Evolutionary conservation across 2,888 invertebrate species (phyloP).

Genomic region (Synanthedon formicaeformis): DNA sequence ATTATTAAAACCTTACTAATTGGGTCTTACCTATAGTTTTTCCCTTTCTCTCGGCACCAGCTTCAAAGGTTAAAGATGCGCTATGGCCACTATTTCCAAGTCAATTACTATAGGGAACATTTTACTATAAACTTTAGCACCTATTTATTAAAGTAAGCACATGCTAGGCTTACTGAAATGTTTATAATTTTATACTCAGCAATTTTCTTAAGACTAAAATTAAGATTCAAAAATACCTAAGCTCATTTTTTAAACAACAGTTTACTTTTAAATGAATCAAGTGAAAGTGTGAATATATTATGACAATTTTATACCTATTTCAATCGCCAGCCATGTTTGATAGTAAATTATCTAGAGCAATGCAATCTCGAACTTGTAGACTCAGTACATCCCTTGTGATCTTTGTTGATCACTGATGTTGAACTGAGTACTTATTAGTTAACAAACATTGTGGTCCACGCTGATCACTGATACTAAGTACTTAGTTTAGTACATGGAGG

Average conservation of each 20-base stretch:
- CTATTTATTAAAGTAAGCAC: slow-evolving; percentile 60
- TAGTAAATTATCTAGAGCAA: background rate
- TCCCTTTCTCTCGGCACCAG: slow-evolving; percentile 21
- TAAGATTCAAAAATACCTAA: slow-evolving; percentile 33
- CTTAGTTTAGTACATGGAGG: too few species aligned
- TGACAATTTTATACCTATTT: slow-evolving; percentile 13
- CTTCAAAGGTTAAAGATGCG: slow-evolving; percentile 1
- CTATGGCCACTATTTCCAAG: slow-evolving; percentile 68
- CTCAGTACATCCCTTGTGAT: background rate
- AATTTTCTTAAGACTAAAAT: slow-evolving; percentile 56
- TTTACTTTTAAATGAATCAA: slow-evolving; percentile 4
- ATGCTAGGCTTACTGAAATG: slow-evolving; percentile 57
- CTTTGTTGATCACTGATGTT: background rate
- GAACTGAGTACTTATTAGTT: too few species aligned
- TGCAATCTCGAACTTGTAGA: background rate
- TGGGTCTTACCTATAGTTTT: slow-evolving; percentile 6
- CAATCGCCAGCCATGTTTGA: background rate
- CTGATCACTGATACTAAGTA: too few species aligned
- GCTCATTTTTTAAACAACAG: slow-evolving; percentile 10
- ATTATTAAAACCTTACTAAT: slow-evolving; percentile 31
- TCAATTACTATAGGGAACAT: slow-evolving; percentile 89
- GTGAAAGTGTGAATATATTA: slow-evolving; percentile 4
- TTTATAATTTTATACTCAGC: slow-evolving; percentile 70
- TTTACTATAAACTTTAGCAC: slow-evolving; percentile 71
- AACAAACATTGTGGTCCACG: too few species aligned